Percentiles rank a stretch among this genome's conserved stretches.
These are phyloP conservation scores for Telmatherina bonti DNA, from an alignment of 2,797 vertebrate genomes.

Conservation along the genomic window DNA sequence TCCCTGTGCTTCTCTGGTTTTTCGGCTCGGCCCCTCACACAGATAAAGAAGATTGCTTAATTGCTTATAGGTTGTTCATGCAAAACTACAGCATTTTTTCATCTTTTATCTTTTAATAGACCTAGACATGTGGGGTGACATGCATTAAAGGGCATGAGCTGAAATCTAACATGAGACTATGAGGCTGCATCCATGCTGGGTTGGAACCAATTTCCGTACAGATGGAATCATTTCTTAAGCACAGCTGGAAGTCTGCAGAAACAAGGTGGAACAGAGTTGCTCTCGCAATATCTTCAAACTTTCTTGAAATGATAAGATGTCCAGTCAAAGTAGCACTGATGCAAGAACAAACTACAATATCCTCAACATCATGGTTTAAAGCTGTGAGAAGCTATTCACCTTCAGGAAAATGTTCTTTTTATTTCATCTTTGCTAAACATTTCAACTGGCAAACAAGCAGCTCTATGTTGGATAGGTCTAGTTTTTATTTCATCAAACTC, in stretches of 20 bases:
- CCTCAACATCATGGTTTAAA: neutral
- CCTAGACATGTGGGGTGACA: neutral
- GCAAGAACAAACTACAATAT: neutral
- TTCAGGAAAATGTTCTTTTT: neutral
- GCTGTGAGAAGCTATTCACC: neutral
- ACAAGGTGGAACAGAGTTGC: neutral
- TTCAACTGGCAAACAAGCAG: no score
- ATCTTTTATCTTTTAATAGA: neutral
- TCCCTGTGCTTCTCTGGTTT: no score
- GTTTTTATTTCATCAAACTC: neutral
- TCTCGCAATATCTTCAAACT: neutral
- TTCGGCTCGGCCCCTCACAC: no score
- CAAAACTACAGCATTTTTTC: neutral
- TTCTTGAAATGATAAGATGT: neutral
- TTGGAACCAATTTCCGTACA: no score
- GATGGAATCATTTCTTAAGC: neutral
- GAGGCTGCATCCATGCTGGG: neutral
- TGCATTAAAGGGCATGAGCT: neutral
- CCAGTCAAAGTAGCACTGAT: neutral
- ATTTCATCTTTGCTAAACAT: neutral
- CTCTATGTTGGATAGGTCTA: no score
- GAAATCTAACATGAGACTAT: neutral
- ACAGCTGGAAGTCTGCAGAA: neutral
- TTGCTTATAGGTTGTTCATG: neutral
- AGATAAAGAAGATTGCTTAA: conserved; percentile 8